Base-by-base conservation (phyloP, 2,113 vertebrate species). In the Chionis minor region DNA sequence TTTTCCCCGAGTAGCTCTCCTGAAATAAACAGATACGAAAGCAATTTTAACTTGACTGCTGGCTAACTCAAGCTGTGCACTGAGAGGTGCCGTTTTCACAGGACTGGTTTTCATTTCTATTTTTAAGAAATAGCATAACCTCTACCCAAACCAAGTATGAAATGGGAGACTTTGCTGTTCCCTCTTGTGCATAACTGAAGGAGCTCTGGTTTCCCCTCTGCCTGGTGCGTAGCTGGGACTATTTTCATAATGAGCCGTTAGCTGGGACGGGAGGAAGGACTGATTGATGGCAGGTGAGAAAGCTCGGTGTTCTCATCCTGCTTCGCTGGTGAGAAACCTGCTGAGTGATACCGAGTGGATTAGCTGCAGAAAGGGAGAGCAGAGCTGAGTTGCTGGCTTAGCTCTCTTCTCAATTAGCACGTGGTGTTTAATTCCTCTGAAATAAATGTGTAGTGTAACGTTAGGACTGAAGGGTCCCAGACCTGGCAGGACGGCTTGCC, bases 401-500 rank as follows among this genome's bases (percentile, higher is more conserved):
- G 24, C n/a, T n/a, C 56, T 12, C 84, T 82, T 9, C 79, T 71
- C 35, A 12, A 1, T 44, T 70, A 33, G 30, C 71, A 23, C 1
- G 1, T 47, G 55, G n/a, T 30, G 33, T 22, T 58, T 88, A 63
- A 83, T 77, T 67, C 75, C 71, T 75, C 49, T 24, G 0, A 67
- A 44, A 74, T 35, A 66, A 15, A 35, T 0, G 2, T 0, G 2
- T 8, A 5, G 61, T 23, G 71, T 85, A 27, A 70, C 4, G 5
- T 9, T 8, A 51, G 35, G 61, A 17, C 33, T 54, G 58, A 8
- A 63, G 56, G 26, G 49, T 21, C 23, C 35, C 40, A 30, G 15
- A 7, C 18, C 14, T 0, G 1, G 7, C 35, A 44, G 59, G 33
- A 6, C 0, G 8, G 14, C 54, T 77, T 3, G 1, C 9, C 9